A percentile compares a stretch with the other conserved stretches of the same genome.
Evolutionary conservation across 2,113 vertebrate species (phyloP).

Genomic region (Pithys albifrons): DNA sequence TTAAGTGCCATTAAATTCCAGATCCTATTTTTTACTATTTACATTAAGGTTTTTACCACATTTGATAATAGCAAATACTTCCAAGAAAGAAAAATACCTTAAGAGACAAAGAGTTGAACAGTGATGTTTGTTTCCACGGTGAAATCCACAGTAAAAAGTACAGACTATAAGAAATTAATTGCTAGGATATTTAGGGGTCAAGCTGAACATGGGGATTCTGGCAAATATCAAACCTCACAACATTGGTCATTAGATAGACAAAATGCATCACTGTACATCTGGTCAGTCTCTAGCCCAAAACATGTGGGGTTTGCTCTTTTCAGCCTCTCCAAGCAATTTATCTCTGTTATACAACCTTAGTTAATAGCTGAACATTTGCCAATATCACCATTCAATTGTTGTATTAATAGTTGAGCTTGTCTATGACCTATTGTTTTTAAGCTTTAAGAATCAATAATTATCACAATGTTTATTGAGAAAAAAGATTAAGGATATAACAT

Average conservation of each 20-base stretch:
- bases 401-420: not conserved
- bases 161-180: not conserved
- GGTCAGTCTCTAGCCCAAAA: not conserved
- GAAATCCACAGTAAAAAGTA: not conserved
- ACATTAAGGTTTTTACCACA: not conserved
- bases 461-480: not conserved
- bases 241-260: not conserved
- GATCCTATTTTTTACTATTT: not conserved
- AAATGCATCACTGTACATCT: not conserved
- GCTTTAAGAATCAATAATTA: not conserved
- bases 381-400: not conserved
- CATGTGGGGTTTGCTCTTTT: rapidly evolving
- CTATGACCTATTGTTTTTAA: not conserved
- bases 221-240: not conserved
- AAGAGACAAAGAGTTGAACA: not conserved
- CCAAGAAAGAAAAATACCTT: not conserved
- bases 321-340: not conserved
- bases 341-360: not conserved
- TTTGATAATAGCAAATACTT: not conserved
- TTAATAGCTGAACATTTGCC: not conserved
- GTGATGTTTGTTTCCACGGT: not conserved
- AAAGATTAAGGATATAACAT: not conserved
- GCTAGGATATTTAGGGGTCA: not conserved
- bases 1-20: not conserved
- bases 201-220: not conserved